A percentile compares a stretch with the other conserved stretches of the same genome.
These are phyloP conservation scores for Callorhinus ursinus DNA, from an alignment of 2,113 vertebrate genomes.

Conservation along the genomic window DNA sequence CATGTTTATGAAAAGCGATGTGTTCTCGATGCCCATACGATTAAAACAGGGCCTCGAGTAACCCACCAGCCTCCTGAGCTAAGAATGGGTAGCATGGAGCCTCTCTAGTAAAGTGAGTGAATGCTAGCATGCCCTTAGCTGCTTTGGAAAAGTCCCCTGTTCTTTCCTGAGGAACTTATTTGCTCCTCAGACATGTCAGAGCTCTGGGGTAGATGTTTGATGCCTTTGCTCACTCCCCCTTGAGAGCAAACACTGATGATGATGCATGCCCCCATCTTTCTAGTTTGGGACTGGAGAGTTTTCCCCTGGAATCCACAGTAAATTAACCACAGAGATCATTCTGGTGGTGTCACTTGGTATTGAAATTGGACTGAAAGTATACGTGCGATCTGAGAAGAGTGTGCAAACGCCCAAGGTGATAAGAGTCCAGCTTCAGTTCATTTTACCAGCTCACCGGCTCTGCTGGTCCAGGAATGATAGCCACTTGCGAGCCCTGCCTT, in stretches of 20 bases:
- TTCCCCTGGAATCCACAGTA: neutral
- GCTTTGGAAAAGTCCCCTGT: neutral
- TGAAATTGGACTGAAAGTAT: neutral
- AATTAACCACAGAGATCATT: neutral
- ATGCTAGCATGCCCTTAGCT: neutral
- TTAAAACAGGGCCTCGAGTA: neutral
- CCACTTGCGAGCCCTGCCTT: neutral
- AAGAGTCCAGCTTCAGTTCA: neutral
- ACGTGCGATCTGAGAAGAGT: neutral
- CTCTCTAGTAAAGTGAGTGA: neutral
- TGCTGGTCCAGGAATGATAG: neutral
- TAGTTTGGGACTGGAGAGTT: neutral
- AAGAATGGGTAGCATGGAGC: accelerated
- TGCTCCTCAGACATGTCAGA: neutral
- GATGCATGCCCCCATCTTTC: neutral
- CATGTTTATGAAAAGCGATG: neutral
- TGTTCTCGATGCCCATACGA: neutral
- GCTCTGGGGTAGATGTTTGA: neutral
- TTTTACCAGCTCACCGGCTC: neutral
- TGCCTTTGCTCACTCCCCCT: neutral
- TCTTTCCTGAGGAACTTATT: neutral
- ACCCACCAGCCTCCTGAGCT: neutral
- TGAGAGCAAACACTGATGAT: neutral
- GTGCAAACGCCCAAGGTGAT: neutral
- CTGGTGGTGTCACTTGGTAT: neutral